Evolutionary conservation across 2,888 invertebrate genomes (phyloP).

Genomic region (Drosophila melanosoma): DNA sequence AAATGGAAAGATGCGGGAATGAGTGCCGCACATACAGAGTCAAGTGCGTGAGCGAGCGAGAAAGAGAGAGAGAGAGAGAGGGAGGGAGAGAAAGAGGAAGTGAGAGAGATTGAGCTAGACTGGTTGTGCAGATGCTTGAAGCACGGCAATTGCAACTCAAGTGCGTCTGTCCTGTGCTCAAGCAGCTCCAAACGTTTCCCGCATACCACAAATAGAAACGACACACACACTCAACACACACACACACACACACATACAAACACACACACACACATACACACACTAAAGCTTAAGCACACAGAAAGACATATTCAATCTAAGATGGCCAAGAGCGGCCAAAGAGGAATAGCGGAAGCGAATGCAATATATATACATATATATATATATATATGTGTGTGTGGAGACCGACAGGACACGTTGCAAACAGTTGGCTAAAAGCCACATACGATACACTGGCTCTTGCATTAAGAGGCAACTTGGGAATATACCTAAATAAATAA

Average conservation of each 20-base stretch:
- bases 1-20: conserved; percentile 28
- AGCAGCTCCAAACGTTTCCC: conserved; percentile 54
- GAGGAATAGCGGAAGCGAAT: conserved; percentile 46
- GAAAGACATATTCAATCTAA: conserved; percentile 37
- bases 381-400: not conserved
- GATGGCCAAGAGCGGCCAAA: conserved; percentile 42
- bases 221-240: conserved; percentile 19
- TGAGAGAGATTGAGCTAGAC: conserved; percentile 3
- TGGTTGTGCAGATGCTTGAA: conserved; percentile 25
- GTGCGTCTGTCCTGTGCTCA: conserved; percentile 76
- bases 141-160: conserved; percentile 55
- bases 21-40: conserved; percentile 4
- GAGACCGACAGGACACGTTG: conserved; percentile 13
- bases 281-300: not conserved
- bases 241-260: conserved; percentile 15
- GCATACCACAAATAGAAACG: conserved; percentile 64
- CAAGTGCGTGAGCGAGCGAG: not conserved
- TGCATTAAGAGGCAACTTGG: conserved; percentile 20
- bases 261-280: conserved; percentile 5
- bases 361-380: conserved; percentile 18
- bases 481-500: conserved; percentile 25
- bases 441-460: conserved; percentile 26
- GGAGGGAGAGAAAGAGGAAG: not conserved
- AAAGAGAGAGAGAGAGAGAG: not conserved
- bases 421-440: conserved; percentile 34